Evolutionary conservation across 2,113 vertebrate species (phyloP), one percentile per base, ranked within the genome.

Genomic region (Brachyhypopomus occidentalis): DNA sequence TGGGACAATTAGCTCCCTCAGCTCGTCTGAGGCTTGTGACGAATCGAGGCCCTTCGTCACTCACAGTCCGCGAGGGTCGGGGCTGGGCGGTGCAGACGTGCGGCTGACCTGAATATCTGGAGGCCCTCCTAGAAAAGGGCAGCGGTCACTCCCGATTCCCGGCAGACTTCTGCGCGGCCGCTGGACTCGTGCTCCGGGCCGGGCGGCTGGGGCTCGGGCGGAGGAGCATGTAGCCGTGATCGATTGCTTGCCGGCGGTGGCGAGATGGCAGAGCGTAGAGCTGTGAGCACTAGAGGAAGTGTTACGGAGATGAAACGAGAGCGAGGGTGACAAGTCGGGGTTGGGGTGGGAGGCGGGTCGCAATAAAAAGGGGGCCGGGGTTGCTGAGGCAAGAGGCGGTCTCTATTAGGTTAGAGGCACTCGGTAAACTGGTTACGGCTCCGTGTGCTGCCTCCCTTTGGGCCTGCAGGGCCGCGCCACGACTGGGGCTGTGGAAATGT

Each of bases 391-490:
- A 19, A 74, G 77, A 82, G 85, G 85, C 82, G 78, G 87, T 80
- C 34, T 87, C 89, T 90, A 92, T 90, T 89, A 86, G 88, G 85
- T 86, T 88, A 91, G 83, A 83, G n/a, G 78, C 84, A 58, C 87
- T 81, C 86, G 72, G 86, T 91, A 91, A 93, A 92, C 90, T 87
- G 86, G 88, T 88, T 88, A 78, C 87, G 88, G 85, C 86, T 89
- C 88, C 89, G 73, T 58, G 82, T 56, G 55, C 86, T 62, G 79
- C 86, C 71, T 86, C 75, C 85, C 83, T 73, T 84, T 89, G 73
- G 45, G 38, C 67, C 88, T 67, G 87, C 67, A 76, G 86, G 88
- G 83, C 48, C 36, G 64, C 70, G 78, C 76, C 30, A 76, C 78
- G 60, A 81, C 70, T 59, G 80, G 20, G 45, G 77, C 86, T 81